Conservation (phyloP, 2,113 vertebrate species). For the rabbit (Oryctolagus cuniculus) region mOryCun1.1 NC_091432.1:75920501-75921000, state of each 20-base stretch:
- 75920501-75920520: too few species aligned
- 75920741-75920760: constrained; percentile 23
- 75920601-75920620: constrained; percentile 84
- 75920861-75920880: background rate
- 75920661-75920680: constrained; percentile 44
- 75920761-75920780: background rate
- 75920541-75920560: constrained; percentile 89
- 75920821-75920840: background rate
- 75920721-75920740: background rate
- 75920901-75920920: background rate
- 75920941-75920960: constrained; percentile 18
- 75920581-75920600: constrained; percentile 87
- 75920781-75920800: background rate
- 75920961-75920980: background rate
- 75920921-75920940: background rate
- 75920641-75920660: constrained; percentile 61
- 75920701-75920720: background rate
- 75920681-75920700: constrained; percentile 4
- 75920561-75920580: constrained; percentile 83
- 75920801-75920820: background rate
- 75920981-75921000: background rate
- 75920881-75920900: background rate
- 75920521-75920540: constrained; percentile 72
- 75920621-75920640: constrained; percentile 76
- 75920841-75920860: background rate